phyloP scores from a whole-genome alignment of 1,140 invertebrate species.

The Lepidotrigona ventralis region DNA sequence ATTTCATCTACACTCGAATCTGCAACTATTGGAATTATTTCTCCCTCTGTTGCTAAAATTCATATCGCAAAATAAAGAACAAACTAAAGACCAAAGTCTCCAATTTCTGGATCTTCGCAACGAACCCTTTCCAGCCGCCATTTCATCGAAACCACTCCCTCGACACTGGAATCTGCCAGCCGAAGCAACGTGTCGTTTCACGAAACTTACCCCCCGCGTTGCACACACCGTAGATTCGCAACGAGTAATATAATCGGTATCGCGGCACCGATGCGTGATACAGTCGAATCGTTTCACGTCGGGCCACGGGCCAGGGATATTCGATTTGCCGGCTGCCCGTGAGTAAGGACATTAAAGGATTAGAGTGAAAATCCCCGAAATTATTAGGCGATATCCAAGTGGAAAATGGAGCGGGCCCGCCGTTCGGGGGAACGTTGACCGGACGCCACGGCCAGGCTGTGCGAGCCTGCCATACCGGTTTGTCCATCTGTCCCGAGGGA shows the following conservation, averaged over 20 bases:
- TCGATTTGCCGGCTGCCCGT: conserved; percentile 63
- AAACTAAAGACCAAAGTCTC: no score
- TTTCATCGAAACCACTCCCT: not conserved
- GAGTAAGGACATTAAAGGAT: conserved; percentile 69
- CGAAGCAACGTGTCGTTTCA: conserved; percentile 9
- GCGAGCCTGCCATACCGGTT: conserved; percentile 25
- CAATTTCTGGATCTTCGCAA: no score
- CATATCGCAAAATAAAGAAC: no score
- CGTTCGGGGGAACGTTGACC: conserved; percentile 59
- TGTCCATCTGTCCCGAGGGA: conserved; percentile 67
- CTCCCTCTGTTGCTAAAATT: no score
- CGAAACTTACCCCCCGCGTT: not conserved
- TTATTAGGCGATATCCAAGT: conserved; percentile 69
- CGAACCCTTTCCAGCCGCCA: no score
- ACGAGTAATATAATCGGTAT: conserved; percentile 61
- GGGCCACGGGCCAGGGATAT: conserved; percentile 43
- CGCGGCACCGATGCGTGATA: conserved; percentile 59
- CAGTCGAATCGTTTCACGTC: conserved; percentile 43
- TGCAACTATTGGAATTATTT: no score
- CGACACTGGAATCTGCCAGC: conserved; percentile 25
- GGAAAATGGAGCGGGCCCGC: conserved; percentile 58
- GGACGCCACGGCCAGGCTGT: conserved; percentile 17
- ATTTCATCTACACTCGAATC: no score
- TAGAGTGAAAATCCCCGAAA: conserved; percentile 69
- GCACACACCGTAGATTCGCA: conserved; percentile 45